Conservation (phyloP, 2,888 invertebrate species). For the Erebia epiphron region DNA sequence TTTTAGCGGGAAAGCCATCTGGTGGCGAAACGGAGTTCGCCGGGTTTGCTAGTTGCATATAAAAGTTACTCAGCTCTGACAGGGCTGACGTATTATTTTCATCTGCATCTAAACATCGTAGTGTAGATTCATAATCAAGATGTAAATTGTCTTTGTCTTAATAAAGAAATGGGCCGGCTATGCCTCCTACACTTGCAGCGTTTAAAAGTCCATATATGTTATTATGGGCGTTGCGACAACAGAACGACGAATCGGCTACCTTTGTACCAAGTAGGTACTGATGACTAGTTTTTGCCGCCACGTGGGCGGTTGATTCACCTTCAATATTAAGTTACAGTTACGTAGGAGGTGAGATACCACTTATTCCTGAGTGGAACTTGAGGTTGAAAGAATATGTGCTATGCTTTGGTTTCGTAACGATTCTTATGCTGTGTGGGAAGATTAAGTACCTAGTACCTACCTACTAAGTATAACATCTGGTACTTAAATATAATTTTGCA, state of each 20-base stretch:
- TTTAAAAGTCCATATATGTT: constrained; percentile 78
- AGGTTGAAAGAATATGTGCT: constrained; percentile 49
- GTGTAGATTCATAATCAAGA: constrained; percentile 30
- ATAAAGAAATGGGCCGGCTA: constrained; percentile 64
- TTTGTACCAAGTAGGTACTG: constrained; percentile 68
- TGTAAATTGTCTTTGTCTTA: constrained; percentile 47
- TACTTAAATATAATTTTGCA: constrained; percentile 6
- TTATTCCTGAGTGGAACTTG: constrained; percentile 51
- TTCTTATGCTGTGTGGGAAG: constrained; percentile 23
- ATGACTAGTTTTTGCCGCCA: constrained; percentile 63
- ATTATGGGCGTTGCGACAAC: constrained; percentile 69
- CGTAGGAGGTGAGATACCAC: constrained; percentile 67
- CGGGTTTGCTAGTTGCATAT: too few species aligned
- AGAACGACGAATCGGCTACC: constrained; percentile 72
- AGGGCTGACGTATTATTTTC: not conserved
- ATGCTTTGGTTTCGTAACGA: constrained; percentile 47
- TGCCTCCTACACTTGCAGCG: constrained; percentile 66
- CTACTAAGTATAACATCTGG: constrained; percentile 6
- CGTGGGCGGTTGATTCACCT: constrained; percentile 78
- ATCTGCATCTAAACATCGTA: constrained; percentile 23
- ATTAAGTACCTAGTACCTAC: not conserved
- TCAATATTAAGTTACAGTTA: constrained; percentile 69
- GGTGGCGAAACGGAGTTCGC: too few species aligned
- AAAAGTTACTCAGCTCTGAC: not conserved
- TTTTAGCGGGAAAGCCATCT: too few species aligned